Base-by-base conservation (phyloP, 2,797 vertebrate genomes). In the Lacerta agilis region DNA sequence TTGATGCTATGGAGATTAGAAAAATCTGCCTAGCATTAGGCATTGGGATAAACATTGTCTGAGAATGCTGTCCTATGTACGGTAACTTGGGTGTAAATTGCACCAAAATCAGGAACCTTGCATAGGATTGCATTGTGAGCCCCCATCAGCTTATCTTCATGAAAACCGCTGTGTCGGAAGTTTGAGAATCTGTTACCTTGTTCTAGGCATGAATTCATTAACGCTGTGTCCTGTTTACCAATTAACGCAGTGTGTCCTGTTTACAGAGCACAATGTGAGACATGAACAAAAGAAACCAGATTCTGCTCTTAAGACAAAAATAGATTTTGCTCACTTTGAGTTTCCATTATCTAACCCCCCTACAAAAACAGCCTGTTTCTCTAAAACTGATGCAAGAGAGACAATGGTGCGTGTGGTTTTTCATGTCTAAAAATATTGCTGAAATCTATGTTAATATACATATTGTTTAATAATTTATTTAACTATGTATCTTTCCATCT, bases 311-410 rank as follows among this genome's bases (percentile, higher is more conserved):
- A 83, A 23, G 55, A 71, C 82, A 84, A 27, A 83, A 33, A 0
- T 1, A 77, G 86, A 64, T 69, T 86, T 79, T 80, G 69, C 58
- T 81, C 1, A 0, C 1, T 0, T 0, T 3, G 66, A 49, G 38
- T 58, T 61, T 86, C 79, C 0, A 1, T 15, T 79, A 27, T 55
- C 77, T 88, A 23, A 49, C 41, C 25, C 9, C 45, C 0, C 0
- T 23, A 4, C 18, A 71, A 38, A 87, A 88, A 72, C 2, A 86
- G 49, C 33, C 58, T 11, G 20, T 0, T 87, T 89, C 90, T 86
- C 86, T 81, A 89, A 91, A 90, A 88, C 86, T 86, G 85, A 86
- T 86, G 87, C 94, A 93, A 92, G 86, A 92, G 15, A 1, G 0
- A 15, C 10, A 43, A 55, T 36, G 43, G 25, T 1, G 18, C 1